phyloP scores from a whole-genome alignment of 2,888 invertebrate species.

The Cosmorhoe ocellata region DNA sequence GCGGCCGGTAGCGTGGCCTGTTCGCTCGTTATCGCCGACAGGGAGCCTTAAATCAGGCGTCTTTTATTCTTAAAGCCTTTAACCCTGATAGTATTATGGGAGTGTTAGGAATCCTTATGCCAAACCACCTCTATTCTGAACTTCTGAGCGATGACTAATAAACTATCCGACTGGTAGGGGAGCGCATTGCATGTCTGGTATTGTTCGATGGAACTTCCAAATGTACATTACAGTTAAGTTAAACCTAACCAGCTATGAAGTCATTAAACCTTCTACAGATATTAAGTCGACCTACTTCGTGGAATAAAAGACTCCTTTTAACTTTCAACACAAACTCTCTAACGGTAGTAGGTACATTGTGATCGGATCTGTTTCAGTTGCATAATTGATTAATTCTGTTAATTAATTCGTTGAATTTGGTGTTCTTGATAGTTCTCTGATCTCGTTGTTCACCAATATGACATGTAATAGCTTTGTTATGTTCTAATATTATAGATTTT shows the following conservation, averaged over 20 bases:
- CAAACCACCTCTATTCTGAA: no score
- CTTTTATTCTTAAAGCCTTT: slow-evolving; percentile 70
- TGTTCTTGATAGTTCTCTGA: slow-evolving; percentile 26
- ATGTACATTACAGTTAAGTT: slow-evolving; percentile 43
- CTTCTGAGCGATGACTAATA: slow-evolving; percentile 30
- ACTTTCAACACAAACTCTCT: no score
- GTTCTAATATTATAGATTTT: neutral
- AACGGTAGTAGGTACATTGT: no score
- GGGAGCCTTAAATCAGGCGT: slow-evolving; percentile 71
- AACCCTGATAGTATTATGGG: slow-evolving; percentile 43
- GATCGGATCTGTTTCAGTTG: no score
- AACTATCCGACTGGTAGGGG: slow-evolving; percentile 36
- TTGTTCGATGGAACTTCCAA: slow-evolving; percentile 39
- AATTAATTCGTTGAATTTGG: no score
- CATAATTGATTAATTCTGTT: no score
- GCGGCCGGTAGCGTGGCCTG: slow-evolving; percentile 64
- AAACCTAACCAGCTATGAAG: slow-evolving; percentile 53
- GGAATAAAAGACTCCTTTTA: slow-evolving; percentile 19
- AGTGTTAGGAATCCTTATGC: slow-evolving; percentile 11
- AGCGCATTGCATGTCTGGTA: slow-evolving; percentile 41
- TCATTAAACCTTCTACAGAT: slow-evolving; percentile 59
- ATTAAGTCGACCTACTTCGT: slow-evolving; percentile 40
- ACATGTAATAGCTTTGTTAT: slow-evolving; percentile 21
- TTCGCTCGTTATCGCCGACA: slow-evolving; percentile 73
- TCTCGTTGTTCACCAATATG: slow-evolving; percentile 1